phyloP scores from a whole-genome alignment of 2,113 vertebrate genomes.

The Cichladusa arquata region DNA sequence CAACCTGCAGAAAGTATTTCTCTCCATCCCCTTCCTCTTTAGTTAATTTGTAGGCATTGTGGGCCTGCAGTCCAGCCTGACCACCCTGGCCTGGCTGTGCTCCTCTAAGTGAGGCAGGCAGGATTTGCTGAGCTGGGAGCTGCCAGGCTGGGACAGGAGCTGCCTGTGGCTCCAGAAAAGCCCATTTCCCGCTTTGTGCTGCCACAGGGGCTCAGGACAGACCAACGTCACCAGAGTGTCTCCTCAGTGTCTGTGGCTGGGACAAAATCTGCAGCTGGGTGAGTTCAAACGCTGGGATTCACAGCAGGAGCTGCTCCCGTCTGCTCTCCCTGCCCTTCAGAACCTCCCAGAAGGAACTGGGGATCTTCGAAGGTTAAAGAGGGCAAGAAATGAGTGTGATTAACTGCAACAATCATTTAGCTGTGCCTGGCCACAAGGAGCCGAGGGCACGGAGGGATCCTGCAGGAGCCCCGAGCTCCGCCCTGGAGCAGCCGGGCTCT shows the following conservation, averaged over 20 bases:
- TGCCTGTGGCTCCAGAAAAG: not conserved
- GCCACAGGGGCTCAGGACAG: not conserved
- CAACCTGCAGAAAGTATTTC: not conserved
- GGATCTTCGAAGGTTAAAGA: too few species aligned
- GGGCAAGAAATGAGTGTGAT: too few species aligned
- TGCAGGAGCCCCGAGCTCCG: too few species aligned
- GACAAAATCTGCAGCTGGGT: not conserved
- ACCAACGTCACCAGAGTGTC: not conserved
- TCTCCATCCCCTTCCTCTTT: not conserved
- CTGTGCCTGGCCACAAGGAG: too few species aligned
- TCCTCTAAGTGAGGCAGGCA: not conserved
- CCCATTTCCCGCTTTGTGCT: not conserved
- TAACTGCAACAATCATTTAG: too few species aligned
- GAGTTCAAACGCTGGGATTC: not conserved
- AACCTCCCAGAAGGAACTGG: too few species aligned
- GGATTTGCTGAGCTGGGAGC: not conserved
- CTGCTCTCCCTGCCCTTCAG: too few species aligned
- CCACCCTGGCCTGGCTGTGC: not conserved
- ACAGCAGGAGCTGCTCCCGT: not conserved
- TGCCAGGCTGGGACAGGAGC: not conserved
- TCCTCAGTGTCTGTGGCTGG: not conserved
- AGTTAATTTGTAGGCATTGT: too few species aligned
- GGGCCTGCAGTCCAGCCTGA: not conserved
- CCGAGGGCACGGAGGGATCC: too few species aligned
- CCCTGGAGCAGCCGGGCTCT: too few species aligned